Percentiles rank a stretch among this genome's conserved stretches.
These are phyloP conservation scores for Tachina fera DNA, from an alignment of 2,888 invertebrate genomes.

Conservation along the genomic window DNA sequence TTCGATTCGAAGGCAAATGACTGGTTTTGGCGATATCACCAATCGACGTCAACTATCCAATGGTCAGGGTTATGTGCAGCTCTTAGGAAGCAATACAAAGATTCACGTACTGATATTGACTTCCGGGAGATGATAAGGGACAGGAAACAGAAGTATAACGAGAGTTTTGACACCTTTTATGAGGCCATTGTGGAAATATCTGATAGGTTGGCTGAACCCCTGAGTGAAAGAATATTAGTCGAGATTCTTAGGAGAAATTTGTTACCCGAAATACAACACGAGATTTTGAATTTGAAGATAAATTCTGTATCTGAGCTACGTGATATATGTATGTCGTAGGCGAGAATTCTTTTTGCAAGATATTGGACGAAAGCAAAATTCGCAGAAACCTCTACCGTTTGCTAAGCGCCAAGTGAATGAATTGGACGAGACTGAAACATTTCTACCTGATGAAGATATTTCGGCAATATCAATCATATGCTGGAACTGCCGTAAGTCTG, in stretches of 20 bases:
- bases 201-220: slow-evolving; percentile 26
- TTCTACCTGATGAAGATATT: background rate
- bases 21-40: background rate
- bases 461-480: background rate
- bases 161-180: no score
- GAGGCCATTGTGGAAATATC: slow-evolving; percentile 37
- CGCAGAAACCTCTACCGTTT: background rate
- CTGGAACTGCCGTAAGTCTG: slow-evolving; percentile 43
- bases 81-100: slow-evolving; percentile 36
- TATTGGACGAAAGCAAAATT: slow-evolving; percentile 14
- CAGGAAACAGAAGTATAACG: slow-evolving; percentile 34
- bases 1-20: background rate
- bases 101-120: slow-evolving; percentile 36
- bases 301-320: slow-evolving; percentile 14
- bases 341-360: slow-evolving; percentile 37
- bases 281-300: background rate
- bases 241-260: slow-evolving; percentile 41
- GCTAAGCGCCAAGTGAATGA: background rate
- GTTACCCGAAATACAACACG: slow-evolving; percentile 11
- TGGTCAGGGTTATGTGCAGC: slow-evolving; percentile 37
- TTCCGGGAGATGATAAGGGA: slow-evolving; percentile 39
- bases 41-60: background rate
- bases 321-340: slow-evolving; percentile 13
- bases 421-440: background rate
- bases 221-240: slow-evolving; percentile 6